These are phyloP conservation scores for Pipistrellus kuhlii DNA, from an alignment of 2,797 vertebrate species.

Conservation along the genomic window DNA sequence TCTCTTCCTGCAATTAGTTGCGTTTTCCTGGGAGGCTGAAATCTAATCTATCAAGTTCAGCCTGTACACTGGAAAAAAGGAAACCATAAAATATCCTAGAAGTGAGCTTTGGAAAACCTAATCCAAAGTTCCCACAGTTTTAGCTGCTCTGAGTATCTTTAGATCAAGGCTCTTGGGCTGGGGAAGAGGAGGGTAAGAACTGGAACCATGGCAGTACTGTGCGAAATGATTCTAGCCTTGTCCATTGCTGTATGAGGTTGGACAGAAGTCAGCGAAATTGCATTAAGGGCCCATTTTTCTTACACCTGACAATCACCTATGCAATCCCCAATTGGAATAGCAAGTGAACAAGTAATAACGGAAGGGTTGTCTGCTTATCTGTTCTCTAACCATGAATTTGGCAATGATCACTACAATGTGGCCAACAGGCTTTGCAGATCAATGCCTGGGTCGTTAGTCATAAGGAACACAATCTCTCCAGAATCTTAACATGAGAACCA, in stretches of 20 bases:
- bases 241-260: not conserved
- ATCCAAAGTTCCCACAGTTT: not conserved
- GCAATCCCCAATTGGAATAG: not conserved
- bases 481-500: not conserved
- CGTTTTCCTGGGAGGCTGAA: conserved; percentile 17
- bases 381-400: not conserved
- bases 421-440: not conserved
- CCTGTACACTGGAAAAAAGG: not conserved
- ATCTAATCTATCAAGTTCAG: conserved; percentile 36
- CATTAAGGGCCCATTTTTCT: not conserved
- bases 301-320: not conserved
- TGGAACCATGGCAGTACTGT: no score
- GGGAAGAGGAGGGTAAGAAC: not conserved
- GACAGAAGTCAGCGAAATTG: not conserved
- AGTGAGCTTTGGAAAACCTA: conserved; percentile 24
- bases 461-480: not conserved
- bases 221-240: not conserved
- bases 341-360: not conserved
- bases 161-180: not conserved
- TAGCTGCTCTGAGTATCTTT: conserved; percentile 5
- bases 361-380: not conserved
- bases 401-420: not conserved
- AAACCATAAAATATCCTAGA: not conserved
- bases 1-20: not conserved
- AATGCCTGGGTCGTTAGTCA: not conserved